These are phyloP conservation scores for Blera fallax DNA, from an alignment of 2,888 invertebrate species.

Conservation along the genomic window DNA sequence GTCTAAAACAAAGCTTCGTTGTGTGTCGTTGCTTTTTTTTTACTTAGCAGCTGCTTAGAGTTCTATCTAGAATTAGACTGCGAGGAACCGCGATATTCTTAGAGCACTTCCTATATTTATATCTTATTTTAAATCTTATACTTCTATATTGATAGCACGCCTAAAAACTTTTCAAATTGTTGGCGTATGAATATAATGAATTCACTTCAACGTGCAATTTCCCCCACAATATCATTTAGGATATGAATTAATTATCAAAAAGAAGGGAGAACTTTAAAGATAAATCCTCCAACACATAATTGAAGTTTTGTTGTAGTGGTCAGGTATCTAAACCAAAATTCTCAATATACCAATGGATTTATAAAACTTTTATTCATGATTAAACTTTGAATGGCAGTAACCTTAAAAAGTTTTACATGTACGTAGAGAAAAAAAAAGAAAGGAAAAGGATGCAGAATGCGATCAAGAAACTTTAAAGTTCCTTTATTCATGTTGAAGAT, in stretches of 20 bases:
- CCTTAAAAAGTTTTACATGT: neutral
- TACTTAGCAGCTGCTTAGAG: neutral
- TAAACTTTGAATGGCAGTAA: neutral
- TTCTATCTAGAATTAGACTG: neutral
- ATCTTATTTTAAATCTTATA: too few species aligned
- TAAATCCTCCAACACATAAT: neutral
- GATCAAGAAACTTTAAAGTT: neutral
- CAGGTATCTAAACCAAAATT: neutral
- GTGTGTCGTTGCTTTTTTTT: too few species aligned
- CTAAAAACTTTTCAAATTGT: neutral
- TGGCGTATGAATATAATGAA: neutral
- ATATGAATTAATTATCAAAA: conserved; percentile 20
- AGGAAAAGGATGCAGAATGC: neutral
- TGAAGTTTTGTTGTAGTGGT: neutral
- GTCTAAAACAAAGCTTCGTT: too few species aligned
- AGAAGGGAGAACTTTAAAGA: conserved; percentile 4
- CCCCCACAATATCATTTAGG: neutral
- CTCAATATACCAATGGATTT: conserved; percentile 5
- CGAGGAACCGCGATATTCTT: neutral
- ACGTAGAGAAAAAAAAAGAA: neutral
- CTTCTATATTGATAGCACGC: neutral
- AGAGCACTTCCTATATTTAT: neutral
- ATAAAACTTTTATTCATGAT: conserved; percentile 10
- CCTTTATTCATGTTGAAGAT: neutral
- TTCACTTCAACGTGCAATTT: neutral